phyloP scores from a whole-genome alignment of 2,888 invertebrate genomes.

The Coenonympha arcania region DNA sequence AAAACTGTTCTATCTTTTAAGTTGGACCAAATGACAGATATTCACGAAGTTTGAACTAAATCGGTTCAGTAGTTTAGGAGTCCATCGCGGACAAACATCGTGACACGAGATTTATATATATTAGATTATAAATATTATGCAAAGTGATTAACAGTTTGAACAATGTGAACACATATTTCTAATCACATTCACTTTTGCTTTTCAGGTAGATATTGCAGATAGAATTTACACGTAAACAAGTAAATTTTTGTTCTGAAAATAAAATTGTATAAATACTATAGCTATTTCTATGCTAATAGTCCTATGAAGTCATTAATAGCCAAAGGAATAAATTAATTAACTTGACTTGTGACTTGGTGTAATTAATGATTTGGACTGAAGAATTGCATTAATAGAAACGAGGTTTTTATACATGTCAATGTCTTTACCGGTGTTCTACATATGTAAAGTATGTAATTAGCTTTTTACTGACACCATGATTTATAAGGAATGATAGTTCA shows the following conservation, averaged over 20 bases:
- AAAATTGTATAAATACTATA: background rate
- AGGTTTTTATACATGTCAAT: background rate
- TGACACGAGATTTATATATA: too few species aligned
- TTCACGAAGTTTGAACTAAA: too few species aligned
- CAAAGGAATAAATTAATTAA: constrained; percentile 12
- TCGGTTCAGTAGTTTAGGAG: too few species aligned
- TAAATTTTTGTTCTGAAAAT: background rate
- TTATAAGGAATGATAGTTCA: background rate
- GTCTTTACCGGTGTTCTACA: background rate
- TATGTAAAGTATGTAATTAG: background rate
- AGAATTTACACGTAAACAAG: background rate
- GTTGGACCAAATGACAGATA: too few species aligned
- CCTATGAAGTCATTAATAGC: constrained; percentile 20
- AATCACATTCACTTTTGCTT: too few species aligned
- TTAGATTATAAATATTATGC: too few species aligned
- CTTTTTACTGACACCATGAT: constrained; percentile 1
- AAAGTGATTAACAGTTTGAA: too few species aligned
- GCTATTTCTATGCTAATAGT: background rate
- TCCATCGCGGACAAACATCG: too few species aligned
- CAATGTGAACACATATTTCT: too few species aligned
- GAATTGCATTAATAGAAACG: constrained; percentile 6
- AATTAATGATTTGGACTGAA: constrained; percentile 9
- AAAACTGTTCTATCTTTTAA: too few species aligned
- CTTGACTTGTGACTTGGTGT: background rate
- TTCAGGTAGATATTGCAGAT: too few species aligned